Evolutionary conservation across 2,888 invertebrate species (phyloP).

Genomic region (Eutolmus rufibarbis): DNA sequence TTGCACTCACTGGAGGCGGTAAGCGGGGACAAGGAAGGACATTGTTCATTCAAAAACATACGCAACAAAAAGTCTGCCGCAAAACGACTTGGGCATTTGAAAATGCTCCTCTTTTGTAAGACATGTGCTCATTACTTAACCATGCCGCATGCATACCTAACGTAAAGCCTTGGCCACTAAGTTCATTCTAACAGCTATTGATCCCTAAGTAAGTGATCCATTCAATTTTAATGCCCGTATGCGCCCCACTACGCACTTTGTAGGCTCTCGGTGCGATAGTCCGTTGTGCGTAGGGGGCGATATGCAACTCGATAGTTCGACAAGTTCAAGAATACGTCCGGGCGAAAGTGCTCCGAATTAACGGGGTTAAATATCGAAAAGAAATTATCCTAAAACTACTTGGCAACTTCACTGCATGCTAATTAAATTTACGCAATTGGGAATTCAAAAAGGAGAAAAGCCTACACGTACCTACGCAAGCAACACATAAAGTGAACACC

Average conservation of each 20-base stretch:
- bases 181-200: neutral
- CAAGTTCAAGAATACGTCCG: no score
- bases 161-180: neutral
- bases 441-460: conserved; percentile 3
- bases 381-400: neutral
- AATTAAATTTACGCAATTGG: conserved; percentile 29
- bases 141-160: neutral
- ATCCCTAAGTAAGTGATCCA: neutral
- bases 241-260: neutral
- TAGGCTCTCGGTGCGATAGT: neutral
- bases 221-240: neutral
- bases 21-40: neutral
- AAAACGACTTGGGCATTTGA: neutral
- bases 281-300: neutral
- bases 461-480: conserved; percentile 46
- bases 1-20: neutral
- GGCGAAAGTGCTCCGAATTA: neutral
- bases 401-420: neutral
- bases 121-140: neutral
- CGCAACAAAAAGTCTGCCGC: neutral
- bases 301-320: neutral
- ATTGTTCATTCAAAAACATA: neutral
- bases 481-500: conserved; percentile 43
- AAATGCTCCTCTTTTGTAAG: neutral
- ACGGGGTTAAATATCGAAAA: neutral